A percentile compares a stretch with the other conserved stretches of the same genome.
These are phyloP conservation scores for Sphaerodactylus townsendi DNA, from an alignment of 2,113 vertebrate genomes.

Conservation along the genomic window DNA sequence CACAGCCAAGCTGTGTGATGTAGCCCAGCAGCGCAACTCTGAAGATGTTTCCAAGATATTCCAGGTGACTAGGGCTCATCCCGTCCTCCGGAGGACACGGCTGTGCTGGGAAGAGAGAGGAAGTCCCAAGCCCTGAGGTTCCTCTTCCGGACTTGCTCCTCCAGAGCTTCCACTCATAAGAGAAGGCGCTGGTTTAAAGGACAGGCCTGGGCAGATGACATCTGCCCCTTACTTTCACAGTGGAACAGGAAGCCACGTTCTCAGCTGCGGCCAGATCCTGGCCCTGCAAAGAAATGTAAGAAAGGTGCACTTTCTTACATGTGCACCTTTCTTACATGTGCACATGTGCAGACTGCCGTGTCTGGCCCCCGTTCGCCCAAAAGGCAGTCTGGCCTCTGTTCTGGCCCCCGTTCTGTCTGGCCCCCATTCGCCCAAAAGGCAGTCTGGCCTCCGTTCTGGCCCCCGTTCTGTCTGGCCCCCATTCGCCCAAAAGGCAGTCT, in stretches of 20 bases:
- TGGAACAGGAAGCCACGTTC: neutral
- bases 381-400: too few species aligned
- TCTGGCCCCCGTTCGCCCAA: too few species aligned
- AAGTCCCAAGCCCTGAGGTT: neutral
- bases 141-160: neutral
- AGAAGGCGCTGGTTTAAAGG: neutral
- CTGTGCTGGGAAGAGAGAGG: slow-evolving; percentile 5
- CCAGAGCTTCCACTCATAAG: accelerated
- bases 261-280: neutral
- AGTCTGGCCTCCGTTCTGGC: too few species aligned
- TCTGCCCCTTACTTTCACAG: neutral
- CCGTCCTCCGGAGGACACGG: slow-evolving; percentile 37
- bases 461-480: too few species aligned
- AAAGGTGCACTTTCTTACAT: too few species aligned
- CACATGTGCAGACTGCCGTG: too few species aligned
- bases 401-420: too few species aligned
- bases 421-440: too few species aligned
- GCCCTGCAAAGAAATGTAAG: neutral
- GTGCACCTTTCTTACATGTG: too few species aligned
- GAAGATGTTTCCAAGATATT: slow-evolving; percentile 99
- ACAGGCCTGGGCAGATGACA: neutral
- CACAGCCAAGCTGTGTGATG: slow-evolving; percentile 98
- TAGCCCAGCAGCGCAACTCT: slow-evolving; percentile 98
- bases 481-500: too few species aligned
- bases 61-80: slow-evolving; percentile 81